Percentiles rank a stretch among this genome's conserved stretches.
These are phyloP conservation scores for Ctenoplectra terminalis DNA, from an alignment of 1,140 invertebrate species.

Conservation along the genomic window DNA sequence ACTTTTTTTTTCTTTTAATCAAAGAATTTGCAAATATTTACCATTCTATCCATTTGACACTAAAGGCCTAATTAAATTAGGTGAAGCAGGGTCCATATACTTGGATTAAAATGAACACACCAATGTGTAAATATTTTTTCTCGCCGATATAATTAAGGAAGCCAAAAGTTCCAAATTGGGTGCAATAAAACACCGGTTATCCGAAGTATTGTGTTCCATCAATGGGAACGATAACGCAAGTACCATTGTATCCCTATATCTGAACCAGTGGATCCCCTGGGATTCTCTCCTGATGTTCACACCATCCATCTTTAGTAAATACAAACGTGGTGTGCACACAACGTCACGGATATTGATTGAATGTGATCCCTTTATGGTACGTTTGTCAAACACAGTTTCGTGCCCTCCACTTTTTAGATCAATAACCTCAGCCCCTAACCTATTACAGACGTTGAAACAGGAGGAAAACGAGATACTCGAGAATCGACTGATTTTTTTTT, in stretches of 20 bases:
- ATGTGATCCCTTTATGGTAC: constrained; percentile 31
- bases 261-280: constrained; percentile 15
- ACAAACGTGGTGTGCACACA: constrained; percentile 17
- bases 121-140: too few relatives aligned
- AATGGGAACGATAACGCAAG: neutral
- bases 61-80: too few relatives aligned
- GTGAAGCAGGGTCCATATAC: too few relatives aligned
- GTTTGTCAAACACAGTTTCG: neutral
- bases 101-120: too few relatives aligned
- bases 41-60: too few relatives aligned
- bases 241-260: neutral
- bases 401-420: constrained; percentile 18
- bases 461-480: neutral
- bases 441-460: neutral
- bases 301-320: constrained; percentile 20
- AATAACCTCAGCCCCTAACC: neutral
- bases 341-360: constrained; percentile 31
- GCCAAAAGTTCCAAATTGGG: too few relatives aligned
- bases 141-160: too few relatives aligned
- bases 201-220: too few relatives aligned
- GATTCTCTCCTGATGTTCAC: neutral
- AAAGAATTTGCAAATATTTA: too few relatives aligned
- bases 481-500: neutral
- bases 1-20: too few relatives aligned
- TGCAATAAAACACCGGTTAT: neutral